Conservation (phyloP, 2,113 vertebrate species). For the Laticauda colubrina region DNA sequence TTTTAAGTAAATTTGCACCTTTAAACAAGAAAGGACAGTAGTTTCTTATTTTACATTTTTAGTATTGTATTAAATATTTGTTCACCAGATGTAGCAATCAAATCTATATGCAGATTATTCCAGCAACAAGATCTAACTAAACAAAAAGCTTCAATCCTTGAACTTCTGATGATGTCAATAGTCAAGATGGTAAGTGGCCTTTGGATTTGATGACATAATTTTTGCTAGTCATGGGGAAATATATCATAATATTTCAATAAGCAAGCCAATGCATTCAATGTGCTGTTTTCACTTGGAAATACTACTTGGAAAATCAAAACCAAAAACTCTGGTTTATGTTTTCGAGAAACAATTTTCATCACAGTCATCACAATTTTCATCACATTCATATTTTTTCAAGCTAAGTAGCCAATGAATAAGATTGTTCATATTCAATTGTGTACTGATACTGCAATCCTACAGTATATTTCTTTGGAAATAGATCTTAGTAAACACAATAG, state of each 20-base stretch:
- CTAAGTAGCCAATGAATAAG: not conserved
- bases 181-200: not conserved
- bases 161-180: not conserved
- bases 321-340: not conserved
- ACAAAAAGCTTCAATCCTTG: not conserved
- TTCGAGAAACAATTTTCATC: not conserved
- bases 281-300: not conserved
- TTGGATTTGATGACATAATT: not conserved
- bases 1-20: not conserved
- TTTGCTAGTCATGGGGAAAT: not conserved
- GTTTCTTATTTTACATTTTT: not conserved
- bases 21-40: not conserved
- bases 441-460: not conserved
- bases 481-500: not conserved
- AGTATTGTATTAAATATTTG: not conserved
- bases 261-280: not conserved
- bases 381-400: too few species aligned
- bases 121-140: not conserved
- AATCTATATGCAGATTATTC: not conserved
- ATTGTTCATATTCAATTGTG: not conserved
- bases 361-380: not conserved
- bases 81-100: not conserved
- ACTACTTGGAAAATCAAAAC: not conserved
- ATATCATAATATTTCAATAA: not conserved
- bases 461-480: not conserved